Percentiles rank a stretch among this genome's conserved stretches.
Evolutionary conservation across 2,888 invertebrate species (phyloP).

Genomic region (Phaedon cochleariae): DNA sequence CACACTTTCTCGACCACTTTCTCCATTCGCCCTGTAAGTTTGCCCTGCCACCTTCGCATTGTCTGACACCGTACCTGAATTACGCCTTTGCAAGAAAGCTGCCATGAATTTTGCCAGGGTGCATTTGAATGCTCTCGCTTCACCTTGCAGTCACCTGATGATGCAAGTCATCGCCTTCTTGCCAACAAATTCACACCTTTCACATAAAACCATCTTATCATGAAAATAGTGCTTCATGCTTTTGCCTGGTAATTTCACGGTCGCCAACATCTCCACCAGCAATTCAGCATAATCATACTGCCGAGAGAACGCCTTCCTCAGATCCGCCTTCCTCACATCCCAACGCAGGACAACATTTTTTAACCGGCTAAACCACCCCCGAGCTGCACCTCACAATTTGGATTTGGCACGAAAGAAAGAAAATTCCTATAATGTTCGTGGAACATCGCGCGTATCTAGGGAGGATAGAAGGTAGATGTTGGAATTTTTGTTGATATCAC

Average conservation of each 20-base stretch:
- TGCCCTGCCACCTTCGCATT: not conserved
- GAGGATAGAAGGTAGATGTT: too few species aligned
- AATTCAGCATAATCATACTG: conserved; percentile 43
- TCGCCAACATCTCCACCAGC: conserved; percentile 40
- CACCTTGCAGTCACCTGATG: not conserved
- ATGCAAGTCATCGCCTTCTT: not conserved
- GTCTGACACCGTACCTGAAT: not conserved
- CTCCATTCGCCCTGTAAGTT: not conserved
- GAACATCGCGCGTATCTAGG: too few species aligned
- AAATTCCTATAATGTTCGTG: not conserved
- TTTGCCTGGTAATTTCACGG: not conserved
- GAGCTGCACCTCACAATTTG: conserved; percentile 12
- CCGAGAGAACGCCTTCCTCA: conserved; percentile 39
- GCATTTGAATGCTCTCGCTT: not conserved
- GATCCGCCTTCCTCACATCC: conserved; percentile 45
- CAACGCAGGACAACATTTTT: conserved; percentile 41
- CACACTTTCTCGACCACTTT: not conserved
- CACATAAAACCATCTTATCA: not conserved
- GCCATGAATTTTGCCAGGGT: not conserved
- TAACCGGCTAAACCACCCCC: conserved; percentile 27
- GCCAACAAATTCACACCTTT: not conserved
- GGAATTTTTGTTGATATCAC: not conserved
- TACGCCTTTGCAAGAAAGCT: not conserved
- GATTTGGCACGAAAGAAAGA: not conserved
- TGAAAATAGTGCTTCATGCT: not conserved